phyloP scores from a whole-genome alignment of 2,797 vertebrate species.

The Threskiornis aethiopicus region DNA sequence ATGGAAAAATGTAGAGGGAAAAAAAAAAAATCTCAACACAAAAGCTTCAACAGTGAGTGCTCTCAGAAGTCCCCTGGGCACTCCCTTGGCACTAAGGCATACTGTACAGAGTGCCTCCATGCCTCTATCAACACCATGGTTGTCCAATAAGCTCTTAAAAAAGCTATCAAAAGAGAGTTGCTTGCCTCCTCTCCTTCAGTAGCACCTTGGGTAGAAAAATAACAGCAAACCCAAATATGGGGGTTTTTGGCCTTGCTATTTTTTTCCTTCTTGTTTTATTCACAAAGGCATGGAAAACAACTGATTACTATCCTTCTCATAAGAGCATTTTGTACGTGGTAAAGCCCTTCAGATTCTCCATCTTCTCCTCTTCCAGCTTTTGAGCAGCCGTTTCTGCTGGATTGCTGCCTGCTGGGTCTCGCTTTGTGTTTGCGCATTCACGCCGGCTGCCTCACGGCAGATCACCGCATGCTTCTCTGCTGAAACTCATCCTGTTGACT shows the following conservation, averaged over 20 bases:
- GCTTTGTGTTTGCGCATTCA: background rate
- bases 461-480: background rate
- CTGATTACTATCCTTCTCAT: background rate
- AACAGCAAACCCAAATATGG: background rate
- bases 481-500: background rate
- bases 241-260: accelerated
- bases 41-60: background rate
- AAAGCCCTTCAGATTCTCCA: background rate
- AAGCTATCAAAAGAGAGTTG: background rate
- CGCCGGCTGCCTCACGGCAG: background rate
- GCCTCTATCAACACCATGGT: background rate
- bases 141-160: background rate
- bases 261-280: background rate
- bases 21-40: background rate
- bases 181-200: background rate
- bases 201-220: background rate
- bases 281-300: background rate
- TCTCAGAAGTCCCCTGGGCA: background rate
- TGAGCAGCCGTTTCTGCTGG: background rate
- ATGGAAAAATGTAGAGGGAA: background rate
- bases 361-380: background rate
- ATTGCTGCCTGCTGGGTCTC: background rate
- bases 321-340: background rate
- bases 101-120: background rate
- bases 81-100: background rate